These are phyloP conservation scores for Phorcus lineatus DNA, from an alignment of 2,888 invertebrate species.

Conservation along the genomic window DNA sequence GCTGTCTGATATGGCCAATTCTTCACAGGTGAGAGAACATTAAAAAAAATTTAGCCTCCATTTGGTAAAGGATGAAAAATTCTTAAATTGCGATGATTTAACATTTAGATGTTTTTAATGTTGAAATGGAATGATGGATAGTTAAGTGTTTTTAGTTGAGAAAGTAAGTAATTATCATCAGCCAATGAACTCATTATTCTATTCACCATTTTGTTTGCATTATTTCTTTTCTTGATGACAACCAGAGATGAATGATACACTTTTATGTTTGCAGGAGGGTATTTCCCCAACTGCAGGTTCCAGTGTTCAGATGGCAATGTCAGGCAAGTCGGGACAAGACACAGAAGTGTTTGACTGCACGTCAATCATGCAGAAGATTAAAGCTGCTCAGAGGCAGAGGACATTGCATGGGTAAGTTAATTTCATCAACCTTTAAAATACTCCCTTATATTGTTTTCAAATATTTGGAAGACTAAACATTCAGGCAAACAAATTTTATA, in stretches of 20 bases:
- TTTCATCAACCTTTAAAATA: neutral
- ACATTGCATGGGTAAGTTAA: slow-evolving; percentile 38
- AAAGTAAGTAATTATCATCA: no score
- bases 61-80: neutral
- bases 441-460: no score
- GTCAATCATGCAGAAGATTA: slow-evolving; percentile 38
- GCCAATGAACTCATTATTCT: no score
- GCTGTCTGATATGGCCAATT: slow-evolving; percentile 28
- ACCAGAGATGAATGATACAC: no score
- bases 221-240: no score
- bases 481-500: no score
- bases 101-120: no score
- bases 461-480: no score
- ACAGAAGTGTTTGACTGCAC: slow-evolving; percentile 59
- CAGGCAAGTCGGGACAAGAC: slow-evolving; percentile 33
- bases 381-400: slow-evolving; percentile 33
- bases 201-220: no score
- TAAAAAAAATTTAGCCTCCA: neutral
- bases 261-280: neutral
- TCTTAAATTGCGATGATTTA: neutral
- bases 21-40: slow-evolving; percentile 23
- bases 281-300: neutral
- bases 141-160: no score
- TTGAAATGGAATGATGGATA: no score
- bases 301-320: slow-evolving; percentile 19